These are phyloP conservation scores for Acipenser oxyrinchus DNA, from an alignment of 2,797 vertebrate genomes.

Conservation along the genomic window DNA sequence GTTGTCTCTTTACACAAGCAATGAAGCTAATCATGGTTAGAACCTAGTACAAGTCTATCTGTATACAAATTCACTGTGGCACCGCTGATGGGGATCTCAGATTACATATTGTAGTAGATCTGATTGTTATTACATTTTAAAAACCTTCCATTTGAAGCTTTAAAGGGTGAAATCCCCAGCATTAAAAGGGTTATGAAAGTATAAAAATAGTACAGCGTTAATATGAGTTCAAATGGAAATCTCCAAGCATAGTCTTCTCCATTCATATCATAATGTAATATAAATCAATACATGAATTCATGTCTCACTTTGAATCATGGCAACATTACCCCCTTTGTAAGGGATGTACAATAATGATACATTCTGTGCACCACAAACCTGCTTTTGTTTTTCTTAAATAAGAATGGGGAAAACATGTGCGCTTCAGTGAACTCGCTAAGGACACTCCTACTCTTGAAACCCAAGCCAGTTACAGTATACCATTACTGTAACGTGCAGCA, in stretches of 20 bases:
- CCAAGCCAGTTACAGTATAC: constrained; percentile 26
- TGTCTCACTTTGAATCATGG: constrained; percentile 22
- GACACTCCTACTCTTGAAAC: constrained; percentile 71
- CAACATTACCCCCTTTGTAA: constrained; percentile 27
- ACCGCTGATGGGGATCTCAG: constrained; percentile 49
- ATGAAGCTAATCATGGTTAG: constrained; percentile 33
- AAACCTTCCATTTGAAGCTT: constrained; percentile 38
- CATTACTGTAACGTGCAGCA: constrained; percentile 11
- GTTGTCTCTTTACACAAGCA: constrained; percentile 44
- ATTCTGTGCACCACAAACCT: constrained; percentile 61
- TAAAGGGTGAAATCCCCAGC: constrained; percentile 51
- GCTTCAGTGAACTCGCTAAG: constrained; percentile 71
- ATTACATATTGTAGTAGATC: constrained; percentile 8
- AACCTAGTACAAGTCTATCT: constrained; percentile 42
- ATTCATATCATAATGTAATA: constrained; percentile 48
- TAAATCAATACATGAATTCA: constrained; percentile 42
- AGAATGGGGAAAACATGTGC: constrained; percentile 52
- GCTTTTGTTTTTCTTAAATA: constrained; percentile 50
- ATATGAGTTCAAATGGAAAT: constrained; percentile 31
- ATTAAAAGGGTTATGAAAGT: constrained; percentile 49
- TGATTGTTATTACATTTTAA: constrained; percentile 5
- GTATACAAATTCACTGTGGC: constrained; percentile 55
- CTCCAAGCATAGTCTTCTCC: constrained; percentile 17
- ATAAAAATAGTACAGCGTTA: constrained; percentile 69
- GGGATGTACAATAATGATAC: constrained; percentile 50